phyloP scores from a whole-genome alignment of 2,797 vertebrate species.

The Ctenochaetus hawaiiensis region DNA sequence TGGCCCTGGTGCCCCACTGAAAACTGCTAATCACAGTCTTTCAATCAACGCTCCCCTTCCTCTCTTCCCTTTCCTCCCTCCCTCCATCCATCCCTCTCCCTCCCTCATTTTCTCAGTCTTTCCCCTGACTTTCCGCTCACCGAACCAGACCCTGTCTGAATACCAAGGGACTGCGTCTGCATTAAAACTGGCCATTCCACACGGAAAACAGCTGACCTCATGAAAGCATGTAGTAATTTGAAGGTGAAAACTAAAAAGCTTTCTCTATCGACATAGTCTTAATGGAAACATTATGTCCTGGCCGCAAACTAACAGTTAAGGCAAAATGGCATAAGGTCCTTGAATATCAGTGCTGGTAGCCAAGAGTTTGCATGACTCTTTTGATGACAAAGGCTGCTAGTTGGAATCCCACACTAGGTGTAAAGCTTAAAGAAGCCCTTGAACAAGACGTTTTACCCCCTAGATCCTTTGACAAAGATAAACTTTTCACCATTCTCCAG shows the following conservation, averaged over 20 bases:
- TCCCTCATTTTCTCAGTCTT: slow-evolving; percentile 63
- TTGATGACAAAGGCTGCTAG: slow-evolving; percentile 28
- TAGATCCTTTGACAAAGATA: slow-evolving; percentile 23
- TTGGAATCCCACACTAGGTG: slow-evolving; percentile 32
- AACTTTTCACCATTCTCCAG: slow-evolving; percentile 45
- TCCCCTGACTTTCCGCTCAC: slow-evolving; percentile 43
- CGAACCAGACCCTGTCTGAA: slow-evolving; percentile 67
- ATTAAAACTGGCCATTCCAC: slow-evolving; percentile 78
- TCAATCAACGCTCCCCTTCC: slow-evolving; percentile 76
- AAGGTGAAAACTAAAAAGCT: slow-evolving; percentile 86
- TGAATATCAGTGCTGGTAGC: slow-evolving; percentile 25
- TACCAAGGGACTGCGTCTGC: slow-evolving; percentile 76
- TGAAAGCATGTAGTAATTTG: slow-evolving; percentile 83
- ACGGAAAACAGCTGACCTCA: slow-evolving; percentile 83
- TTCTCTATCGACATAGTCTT: slow-evolving; percentile 79
- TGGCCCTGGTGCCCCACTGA: slow-evolving; percentile 65
- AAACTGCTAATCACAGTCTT: slow-evolving; percentile 84
- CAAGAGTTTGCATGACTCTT: slow-evolving; percentile 23
- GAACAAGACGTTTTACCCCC: slow-evolving; percentile 9
- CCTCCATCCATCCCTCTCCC: slow-evolving; percentile 42
- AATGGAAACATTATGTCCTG: slow-evolving; percentile 80
- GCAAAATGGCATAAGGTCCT: slow-evolving; percentile 51
- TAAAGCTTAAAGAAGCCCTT: slow-evolving; percentile 29
- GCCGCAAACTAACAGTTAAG: slow-evolving; percentile 77
- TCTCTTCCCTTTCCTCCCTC: slow-evolving; percentile 37